phyloP scores from a whole-genome alignment of 2,888 invertebrate species.

The Altica lythri region DNA sequence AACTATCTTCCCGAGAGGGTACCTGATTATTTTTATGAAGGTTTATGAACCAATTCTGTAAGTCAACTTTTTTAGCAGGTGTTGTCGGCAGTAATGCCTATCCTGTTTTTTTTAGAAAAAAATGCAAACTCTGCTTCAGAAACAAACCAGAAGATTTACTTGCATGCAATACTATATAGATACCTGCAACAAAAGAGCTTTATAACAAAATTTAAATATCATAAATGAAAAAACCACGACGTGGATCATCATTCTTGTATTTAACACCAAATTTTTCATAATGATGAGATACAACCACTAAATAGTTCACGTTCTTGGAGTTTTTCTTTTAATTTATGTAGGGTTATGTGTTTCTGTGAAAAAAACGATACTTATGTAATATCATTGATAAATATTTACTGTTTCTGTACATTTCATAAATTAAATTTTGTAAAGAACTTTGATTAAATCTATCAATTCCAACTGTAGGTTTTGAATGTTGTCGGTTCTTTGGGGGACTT shows the following conservation, averaged over 20 bases:
- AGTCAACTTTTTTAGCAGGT: background rate
- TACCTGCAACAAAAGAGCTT: background rate
- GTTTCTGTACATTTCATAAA: too few relatives aligned
- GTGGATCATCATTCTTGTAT: background rate
- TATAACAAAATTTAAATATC: too few relatives aligned
- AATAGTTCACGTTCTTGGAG: background rate
- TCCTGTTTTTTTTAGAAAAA: background rate
- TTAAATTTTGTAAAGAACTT: too few relatives aligned
- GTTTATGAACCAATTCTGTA: background rate
- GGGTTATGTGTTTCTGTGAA: background rate
- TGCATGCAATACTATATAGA: background rate
- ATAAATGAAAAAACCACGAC: background rate
- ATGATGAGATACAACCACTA: background rate
- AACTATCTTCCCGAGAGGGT: too few relatives aligned
- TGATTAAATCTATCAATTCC: too few relatives aligned
- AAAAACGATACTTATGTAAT: too few relatives aligned
- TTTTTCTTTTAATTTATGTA: background rate
- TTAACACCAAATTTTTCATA: background rate
- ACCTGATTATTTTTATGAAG: too few relatives aligned
- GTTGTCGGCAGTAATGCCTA: background rate
- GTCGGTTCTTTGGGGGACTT: too few relatives aligned
- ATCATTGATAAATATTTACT: too few relatives aligned
- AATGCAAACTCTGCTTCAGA: background rate
- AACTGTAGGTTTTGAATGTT: too few relatives aligned
- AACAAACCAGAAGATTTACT: background rate